phyloP scores from a whole-genome alignment of 2,797 vertebrate genomes.

The Morelia viridis region DNA sequence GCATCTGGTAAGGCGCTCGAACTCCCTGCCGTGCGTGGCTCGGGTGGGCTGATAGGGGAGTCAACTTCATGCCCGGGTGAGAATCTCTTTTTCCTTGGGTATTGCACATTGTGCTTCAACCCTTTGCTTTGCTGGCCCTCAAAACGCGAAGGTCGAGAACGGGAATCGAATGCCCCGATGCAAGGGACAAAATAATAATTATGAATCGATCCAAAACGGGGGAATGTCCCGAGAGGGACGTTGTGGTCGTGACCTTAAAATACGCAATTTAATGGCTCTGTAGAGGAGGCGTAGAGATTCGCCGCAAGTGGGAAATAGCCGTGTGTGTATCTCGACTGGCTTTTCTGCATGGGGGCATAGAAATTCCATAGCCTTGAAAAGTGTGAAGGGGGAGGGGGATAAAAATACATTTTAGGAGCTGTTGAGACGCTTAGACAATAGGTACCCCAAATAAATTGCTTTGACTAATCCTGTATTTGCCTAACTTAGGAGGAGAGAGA shows the following conservation, averaged over 20 bases:
- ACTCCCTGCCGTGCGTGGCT: not conserved
- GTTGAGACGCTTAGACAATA: conserved; percentile 19
- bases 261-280: not conserved
- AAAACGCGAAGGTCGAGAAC: not conserved
- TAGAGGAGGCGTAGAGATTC: rapidly evolving
- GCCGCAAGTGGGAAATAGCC: not conserved
- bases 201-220: not conserved
- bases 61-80: not conserved
- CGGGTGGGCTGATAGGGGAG: not conserved
- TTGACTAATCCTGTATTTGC: conserved; percentile 1
- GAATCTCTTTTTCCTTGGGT: not conserved
- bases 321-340: not conserved
- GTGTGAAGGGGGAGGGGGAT: not conserved
- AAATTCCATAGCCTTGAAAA: not conserved
- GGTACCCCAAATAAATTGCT: conserved; percentile 27
- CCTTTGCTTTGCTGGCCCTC: not conserved
- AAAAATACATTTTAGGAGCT: not conserved
- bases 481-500: conserved; percentile 12
- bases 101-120: not conserved
- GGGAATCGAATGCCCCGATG: not conserved
- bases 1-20: not conserved
- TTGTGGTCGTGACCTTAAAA: not conserved
- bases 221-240: not conserved
- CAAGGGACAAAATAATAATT: not conserved
- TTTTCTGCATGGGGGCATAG: not conserved